Conservation (phyloP, 2,888 invertebrate species). For the Schrankia costaestrigalis region DNA sequence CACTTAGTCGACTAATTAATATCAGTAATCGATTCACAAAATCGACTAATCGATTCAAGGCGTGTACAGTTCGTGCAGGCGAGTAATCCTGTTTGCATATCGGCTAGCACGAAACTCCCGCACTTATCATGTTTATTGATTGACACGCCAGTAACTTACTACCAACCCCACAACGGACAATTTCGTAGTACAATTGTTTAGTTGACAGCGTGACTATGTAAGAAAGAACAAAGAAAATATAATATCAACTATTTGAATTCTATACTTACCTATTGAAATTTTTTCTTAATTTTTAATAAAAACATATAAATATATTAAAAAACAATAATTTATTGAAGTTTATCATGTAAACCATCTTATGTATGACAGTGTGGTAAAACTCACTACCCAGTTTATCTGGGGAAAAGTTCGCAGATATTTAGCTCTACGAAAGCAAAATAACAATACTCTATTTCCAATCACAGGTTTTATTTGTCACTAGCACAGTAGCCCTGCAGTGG, state of each 20-base stretch:
- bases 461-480: too few relatives aligned
- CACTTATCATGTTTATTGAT: constrained; percentile 81
- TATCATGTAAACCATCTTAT: too few relatives aligned
- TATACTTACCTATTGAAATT: too few relatives aligned
- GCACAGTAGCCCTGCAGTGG: too few relatives aligned
- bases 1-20: constrained; percentile 32
- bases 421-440: too few relatives aligned
- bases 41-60: constrained; percentile 47
- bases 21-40: constrained; percentile 44
- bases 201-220: constrained; percentile 30
- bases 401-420: too few relatives aligned
- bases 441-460: too few relatives aligned
- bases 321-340: too few relatives aligned
- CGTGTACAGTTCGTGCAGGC: constrained; percentile 56
- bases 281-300: too few relatives aligned
- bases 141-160: constrained; percentile 78
- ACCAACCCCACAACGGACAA: constrained; percentile 52
- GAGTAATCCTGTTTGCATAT: constrained; percentile 77
- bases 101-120: constrained; percentile 71
- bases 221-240: background rate
- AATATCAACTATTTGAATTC: background rate
- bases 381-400: too few relatives aligned
- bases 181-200: constrained; percentile 18
- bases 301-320: too few relatives aligned
- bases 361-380: too few relatives aligned